A percentile compares a stretch with the other conserved stretches of the same genome.
Evolutionary conservation across 2,888 invertebrate genomes (phyloP).

Genomic region (Drosophila suboccidentalis): DNA sequence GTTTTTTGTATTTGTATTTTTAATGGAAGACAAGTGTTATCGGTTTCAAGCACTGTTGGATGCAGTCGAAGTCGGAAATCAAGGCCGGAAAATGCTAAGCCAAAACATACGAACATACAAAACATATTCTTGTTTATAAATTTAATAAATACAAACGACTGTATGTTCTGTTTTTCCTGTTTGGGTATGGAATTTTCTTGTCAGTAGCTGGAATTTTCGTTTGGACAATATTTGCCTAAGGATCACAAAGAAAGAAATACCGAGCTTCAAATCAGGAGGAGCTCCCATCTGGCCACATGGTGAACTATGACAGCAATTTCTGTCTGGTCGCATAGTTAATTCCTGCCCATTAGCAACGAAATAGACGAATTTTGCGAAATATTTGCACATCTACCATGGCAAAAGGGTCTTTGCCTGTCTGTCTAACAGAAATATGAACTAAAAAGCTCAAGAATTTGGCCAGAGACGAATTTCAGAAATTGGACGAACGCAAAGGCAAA

Average conservation of each 20-base stretch:
- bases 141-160: background rate
- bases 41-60: constrained; percentile 39
- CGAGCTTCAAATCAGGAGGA: constrained; percentile 4
- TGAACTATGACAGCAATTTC: constrained; percentile 14
- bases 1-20: constrained; percentile 47
- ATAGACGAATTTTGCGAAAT: constrained; percentile 45
- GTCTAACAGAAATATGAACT: constrained; percentile 17
- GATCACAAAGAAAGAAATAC: constrained; percentile 2
- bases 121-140: background rate
- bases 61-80: constrained; percentile 22
- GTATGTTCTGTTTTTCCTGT: background rate
- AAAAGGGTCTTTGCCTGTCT: constrained; percentile 32
- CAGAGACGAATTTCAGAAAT: constrained; percentile 54
- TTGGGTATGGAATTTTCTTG: background rate
- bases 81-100: constrained; percentile 20
- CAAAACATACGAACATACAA: constrained; percentile 17
- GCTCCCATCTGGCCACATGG: background rate
- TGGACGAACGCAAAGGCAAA: constrained; percentile 47
- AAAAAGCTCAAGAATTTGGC: constrained; percentile 41
- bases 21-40: constrained; percentile 68
- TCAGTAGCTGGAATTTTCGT: background rate
- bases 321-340: constrained; percentile 48
- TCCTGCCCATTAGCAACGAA: constrained; percentile 38
- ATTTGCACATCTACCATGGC: constrained; percentile 46
- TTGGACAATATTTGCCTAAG: constrained; percentile 3